Conservation (phyloP, 2,888 invertebrate species). For the Chrysolina haemoptera region DNA sequence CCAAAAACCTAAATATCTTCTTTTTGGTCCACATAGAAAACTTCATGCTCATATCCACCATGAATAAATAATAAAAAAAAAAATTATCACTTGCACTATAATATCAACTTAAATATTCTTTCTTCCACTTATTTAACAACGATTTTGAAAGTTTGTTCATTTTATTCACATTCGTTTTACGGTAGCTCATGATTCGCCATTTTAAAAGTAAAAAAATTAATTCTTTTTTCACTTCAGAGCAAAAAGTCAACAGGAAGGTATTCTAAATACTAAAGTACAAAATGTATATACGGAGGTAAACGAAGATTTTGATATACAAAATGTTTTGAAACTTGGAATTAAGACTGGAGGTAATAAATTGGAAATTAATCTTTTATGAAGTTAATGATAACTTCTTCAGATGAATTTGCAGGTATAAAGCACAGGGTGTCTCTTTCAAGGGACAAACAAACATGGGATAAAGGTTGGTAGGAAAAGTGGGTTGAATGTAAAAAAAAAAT, state of each 20-base stretch:
- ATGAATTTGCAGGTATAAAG: not conserved
- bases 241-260: not conserved
- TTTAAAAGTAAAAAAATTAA: not conserved
- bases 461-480: no score
- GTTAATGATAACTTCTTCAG: no score
- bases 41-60: conserved; percentile 42
- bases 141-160: not conserved
- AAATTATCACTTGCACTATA: not conserved
- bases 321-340: not conserved
- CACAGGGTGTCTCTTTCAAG: not conserved
- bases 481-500: no score
- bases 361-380: not conserved
- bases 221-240: not conserved
- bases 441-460: no score
- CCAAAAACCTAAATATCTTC: conserved; percentile 56
- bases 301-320: no score
- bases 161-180: conserved; percentile 1
- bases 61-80: not conserved
- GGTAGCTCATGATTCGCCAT: not conserved
- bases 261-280: not conserved
- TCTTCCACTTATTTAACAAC: not conserved
- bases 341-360: not conserved
- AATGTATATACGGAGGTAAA: not conserved
- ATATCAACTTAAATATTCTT: conserved; percentile 4
- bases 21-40: conserved; percentile 54